Evolutionary conservation across 2,113 vertebrate species (phyloP).

Genomic region (Mesitornis unicolor): DNA sequence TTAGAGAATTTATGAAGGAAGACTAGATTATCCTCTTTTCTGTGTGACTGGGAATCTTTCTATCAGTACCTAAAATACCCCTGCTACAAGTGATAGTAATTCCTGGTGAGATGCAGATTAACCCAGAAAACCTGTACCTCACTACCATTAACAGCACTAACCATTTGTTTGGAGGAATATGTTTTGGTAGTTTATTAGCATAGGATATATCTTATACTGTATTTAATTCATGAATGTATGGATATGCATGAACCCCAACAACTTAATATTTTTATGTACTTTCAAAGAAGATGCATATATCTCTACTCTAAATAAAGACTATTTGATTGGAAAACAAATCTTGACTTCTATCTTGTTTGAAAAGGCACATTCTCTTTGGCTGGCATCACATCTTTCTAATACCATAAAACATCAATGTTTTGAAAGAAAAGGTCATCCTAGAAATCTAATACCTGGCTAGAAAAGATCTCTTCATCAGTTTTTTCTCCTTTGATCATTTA

Average conservation of each 20-base stretch:
- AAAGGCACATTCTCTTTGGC: constrained; percentile 11
- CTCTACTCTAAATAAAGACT: neutral
- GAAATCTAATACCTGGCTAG: constrained; percentile 62
- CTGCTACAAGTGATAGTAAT: neutral
- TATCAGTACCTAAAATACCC: neutral
- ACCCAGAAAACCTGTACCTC: neutral
- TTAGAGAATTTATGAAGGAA: neutral
- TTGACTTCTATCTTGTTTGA: constrained; percentile 30
- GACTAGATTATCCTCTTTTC: neutral
- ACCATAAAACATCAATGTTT: constrained; percentile 35
- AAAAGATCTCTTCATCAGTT: constrained; percentile 57
- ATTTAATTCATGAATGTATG: no score
- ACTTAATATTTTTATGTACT: neutral
- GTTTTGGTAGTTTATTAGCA: neutral
- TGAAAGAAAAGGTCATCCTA: constrained; percentile 54
- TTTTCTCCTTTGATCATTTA: constrained; percentile 65
- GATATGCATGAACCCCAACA: no score
- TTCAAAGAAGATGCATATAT: neutral
- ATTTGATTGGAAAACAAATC: neutral
- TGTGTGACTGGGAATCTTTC: neutral
- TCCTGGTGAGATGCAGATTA: neutral
- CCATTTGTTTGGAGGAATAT: neutral
- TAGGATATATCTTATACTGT: neutral
- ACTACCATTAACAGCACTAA: neutral
- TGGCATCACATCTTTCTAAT: constrained; percentile 40